These are phyloP conservation scores for Dermolepida albohirtum DNA, from an alignment of 2,888 invertebrate species.

Conservation along the genomic window DNA sequence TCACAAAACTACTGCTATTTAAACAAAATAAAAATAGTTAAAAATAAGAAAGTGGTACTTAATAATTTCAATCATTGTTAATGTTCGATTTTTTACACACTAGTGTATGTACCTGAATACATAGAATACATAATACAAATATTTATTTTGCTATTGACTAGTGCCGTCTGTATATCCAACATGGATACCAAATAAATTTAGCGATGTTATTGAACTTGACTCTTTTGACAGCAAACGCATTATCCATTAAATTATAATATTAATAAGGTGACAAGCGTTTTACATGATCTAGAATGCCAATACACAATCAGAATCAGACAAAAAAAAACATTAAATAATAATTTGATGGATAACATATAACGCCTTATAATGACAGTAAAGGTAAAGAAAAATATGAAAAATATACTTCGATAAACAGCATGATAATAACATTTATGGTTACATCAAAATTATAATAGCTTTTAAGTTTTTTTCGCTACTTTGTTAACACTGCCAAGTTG, in stretches of 20 bases:
- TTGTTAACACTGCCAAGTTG: constrained; percentile 5
- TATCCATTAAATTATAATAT: constrained; percentile 33
- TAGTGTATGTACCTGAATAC: too few species aligned
- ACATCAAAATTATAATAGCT: constrained; percentile 32
- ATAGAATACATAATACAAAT: too few species aligned
- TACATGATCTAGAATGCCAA: constrained; percentile 18
- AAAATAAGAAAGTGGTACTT: too few species aligned
- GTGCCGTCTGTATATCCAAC: too few species aligned
- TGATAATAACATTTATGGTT: constrained; percentile 30
- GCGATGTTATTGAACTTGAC: constrained; percentile 26
- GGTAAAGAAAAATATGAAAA: constrained; percentile 21
- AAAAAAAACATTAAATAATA: constrained; percentile 26
- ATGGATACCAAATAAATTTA: constrained; percentile 24
- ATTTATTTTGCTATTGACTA: too few species aligned
- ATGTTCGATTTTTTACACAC: too few species aligned
- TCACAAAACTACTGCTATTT: too few species aligned
- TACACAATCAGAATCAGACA: not conserved
- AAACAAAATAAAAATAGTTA: too few species aligned
- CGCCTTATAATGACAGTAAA: not conserved
- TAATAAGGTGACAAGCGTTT: constrained; percentile 37
- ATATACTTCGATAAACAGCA: constrained; percentile 7
- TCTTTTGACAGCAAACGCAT: constrained; percentile 19
- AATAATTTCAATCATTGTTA: too few species aligned
- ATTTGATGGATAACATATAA: constrained; percentile 12
- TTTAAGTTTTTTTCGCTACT: constrained; percentile 3